Conservation (phyloP, 2,888 invertebrate genomes). For the Amphiduros pacificus region DNA sequence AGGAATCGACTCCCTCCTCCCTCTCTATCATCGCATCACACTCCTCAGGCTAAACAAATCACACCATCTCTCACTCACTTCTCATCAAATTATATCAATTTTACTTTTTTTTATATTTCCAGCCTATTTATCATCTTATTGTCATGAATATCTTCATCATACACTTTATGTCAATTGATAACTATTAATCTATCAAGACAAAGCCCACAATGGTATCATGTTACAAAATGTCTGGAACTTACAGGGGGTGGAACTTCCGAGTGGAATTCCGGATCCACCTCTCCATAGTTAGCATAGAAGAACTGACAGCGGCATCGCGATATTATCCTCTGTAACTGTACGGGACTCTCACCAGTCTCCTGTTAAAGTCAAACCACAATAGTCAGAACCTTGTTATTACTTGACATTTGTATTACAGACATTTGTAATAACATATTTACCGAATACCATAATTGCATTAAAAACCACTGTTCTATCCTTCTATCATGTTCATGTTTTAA, state of each 20-base stretch:
- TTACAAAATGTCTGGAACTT: constrained; percentile 1
- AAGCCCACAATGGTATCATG: background rate
- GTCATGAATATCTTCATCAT: too few relatives aligned
- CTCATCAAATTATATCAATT: background rate
- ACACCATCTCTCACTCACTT: too few relatives aligned
- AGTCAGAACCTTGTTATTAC: too few relatives aligned
- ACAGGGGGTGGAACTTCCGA: constrained; percentile 66
- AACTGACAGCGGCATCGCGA: constrained; percentile 97
- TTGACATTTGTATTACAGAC: too few relatives aligned
- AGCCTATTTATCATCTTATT: too few relatives aligned
- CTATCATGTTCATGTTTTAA: background rate
- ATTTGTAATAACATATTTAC: too few relatives aligned
- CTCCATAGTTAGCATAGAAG: constrained; percentile 93
- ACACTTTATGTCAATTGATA: too few relatives aligned
- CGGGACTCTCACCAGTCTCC: constrained; percentile 6
- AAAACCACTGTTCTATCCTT: too few relatives aligned
- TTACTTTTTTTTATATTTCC: background rate
- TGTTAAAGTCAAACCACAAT: too few relatives aligned
- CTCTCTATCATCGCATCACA: constrained; percentile 72
- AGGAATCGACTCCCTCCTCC: constrained; percentile 91
- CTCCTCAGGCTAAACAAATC: too few relatives aligned
- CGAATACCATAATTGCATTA: too few relatives aligned
- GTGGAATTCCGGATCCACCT: constrained; percentile 71
- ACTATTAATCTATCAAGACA: too few relatives aligned
- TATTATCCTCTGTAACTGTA: constrained; percentile 91